These are phyloP conservation scores for Xyrichtys novacula DNA, from an alignment of 2,797 vertebrate genomes.

Conservation along the genomic window DNA sequence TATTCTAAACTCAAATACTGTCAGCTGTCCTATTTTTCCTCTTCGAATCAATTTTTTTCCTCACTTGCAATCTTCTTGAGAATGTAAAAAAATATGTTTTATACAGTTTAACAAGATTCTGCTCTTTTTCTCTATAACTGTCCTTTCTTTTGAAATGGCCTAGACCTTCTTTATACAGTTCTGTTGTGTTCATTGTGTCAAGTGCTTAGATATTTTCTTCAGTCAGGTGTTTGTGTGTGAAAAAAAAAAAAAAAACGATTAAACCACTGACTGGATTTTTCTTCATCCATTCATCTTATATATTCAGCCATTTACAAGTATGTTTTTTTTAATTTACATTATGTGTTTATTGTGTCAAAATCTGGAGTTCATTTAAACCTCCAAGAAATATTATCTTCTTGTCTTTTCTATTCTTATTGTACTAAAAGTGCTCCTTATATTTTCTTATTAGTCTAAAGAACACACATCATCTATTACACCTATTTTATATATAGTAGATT, in stretches of 20 bases:
- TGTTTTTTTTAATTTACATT: neutral
- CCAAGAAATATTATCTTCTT: neutral
- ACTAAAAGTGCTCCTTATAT: no score
- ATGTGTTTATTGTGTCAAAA: neutral
- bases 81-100: no score
- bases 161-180: neutral
- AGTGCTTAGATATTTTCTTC: neutral
- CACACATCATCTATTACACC: no score
- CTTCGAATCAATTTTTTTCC: no score
- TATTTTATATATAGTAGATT: no score
- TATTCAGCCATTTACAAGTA: neutral
- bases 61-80: no score
- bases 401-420: conserved; percentile 4
- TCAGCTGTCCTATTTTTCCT: no score
- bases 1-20: no score
- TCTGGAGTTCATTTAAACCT: neutral
- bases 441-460: no score
- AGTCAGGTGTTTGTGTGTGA: neutral
- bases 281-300: no score
- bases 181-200: neutral
- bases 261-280: no score
- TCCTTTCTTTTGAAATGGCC: neutral
- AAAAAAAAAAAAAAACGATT: no score
- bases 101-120: neutral
- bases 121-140: neutral